Conservation (phyloP, 2,113 vertebrate species). For the Pandion haliaetus region DNA sequence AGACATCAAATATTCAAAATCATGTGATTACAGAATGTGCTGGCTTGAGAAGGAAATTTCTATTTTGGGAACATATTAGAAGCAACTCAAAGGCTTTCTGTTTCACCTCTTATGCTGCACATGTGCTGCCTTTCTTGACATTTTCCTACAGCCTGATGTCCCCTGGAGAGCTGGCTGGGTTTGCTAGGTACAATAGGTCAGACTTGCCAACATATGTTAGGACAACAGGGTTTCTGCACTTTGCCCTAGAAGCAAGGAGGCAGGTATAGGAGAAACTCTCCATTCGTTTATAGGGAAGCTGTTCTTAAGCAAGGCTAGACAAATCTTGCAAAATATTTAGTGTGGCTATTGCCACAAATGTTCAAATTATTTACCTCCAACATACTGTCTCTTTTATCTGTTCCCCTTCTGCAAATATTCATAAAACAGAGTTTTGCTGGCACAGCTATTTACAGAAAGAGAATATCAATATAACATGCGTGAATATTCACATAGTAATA, state of each 20-base stretch:
- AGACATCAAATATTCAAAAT: constrained; percentile 8
- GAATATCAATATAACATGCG: neutral
- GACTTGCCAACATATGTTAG: neutral
- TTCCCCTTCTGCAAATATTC: neutral
- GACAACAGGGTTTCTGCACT: neutral
- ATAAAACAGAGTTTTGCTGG: neutral
- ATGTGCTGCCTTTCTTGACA: neutral
- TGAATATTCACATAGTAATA: constrained; percentile 8
- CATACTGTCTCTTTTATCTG: neutral
- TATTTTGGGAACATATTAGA: neutral
- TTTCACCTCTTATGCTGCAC: neutral
- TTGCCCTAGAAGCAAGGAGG: neutral
- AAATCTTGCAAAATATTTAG: neutral
- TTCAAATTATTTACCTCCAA: constrained; percentile 25
- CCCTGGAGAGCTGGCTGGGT: neutral
- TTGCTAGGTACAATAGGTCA: neutral
- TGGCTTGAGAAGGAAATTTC: neutral
- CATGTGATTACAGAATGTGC: neutral
- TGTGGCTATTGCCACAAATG: neutral
- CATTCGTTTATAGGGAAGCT: neutral
- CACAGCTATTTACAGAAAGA: neutral
- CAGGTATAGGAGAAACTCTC: neutral
- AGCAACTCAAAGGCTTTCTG: neutral
- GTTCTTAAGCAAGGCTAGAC: neutral
- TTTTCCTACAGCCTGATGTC: neutral